phyloP scores from a whole-genome alignment of 2,113 vertebrate species.

The Tor tambroides region DNA sequence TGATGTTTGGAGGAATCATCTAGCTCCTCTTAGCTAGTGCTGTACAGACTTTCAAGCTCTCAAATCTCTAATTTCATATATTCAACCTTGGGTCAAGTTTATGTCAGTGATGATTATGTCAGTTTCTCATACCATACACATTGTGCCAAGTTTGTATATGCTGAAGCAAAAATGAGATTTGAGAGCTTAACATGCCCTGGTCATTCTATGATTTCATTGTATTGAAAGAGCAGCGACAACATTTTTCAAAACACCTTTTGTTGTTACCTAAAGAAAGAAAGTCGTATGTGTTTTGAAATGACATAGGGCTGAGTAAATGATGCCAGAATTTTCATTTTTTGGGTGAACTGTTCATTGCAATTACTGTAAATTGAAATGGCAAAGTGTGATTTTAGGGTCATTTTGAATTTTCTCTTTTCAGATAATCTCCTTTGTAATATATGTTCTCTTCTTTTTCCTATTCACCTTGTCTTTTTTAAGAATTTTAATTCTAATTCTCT shows the following conservation, averaged over 20 bases:
- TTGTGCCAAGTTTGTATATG: background rate
- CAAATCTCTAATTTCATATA: too few relatives aligned
- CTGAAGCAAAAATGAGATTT: background rate
- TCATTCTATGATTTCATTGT: background rate
- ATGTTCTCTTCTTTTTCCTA: background rate
- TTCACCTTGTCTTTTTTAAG: background rate
- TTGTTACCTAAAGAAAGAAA: background rate
- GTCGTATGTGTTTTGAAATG: background rate
- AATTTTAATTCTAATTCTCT: background rate
- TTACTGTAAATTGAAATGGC: background rate
- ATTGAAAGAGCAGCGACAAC: background rate
- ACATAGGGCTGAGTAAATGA: background rate
- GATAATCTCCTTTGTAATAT: background rate
- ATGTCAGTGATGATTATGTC: too few relatives aligned
- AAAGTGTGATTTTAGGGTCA: background rate
- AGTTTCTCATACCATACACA: too few relatives aligned
- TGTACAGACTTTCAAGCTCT: too few relatives aligned
- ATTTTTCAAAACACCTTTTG: background rate
- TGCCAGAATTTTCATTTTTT: background rate
- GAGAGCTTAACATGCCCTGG: background rate
- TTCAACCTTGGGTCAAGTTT: too few relatives aligned
- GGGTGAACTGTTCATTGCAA: background rate
- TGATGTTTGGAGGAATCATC: background rate
- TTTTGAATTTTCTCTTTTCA: background rate
- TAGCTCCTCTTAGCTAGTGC: too few relatives aligned